A percentile compares a stretch with the other conserved stretches of the same genome.
These are phyloP conservation scores for Eulemur rufifrons DNA, from an alignment of 2,113 vertebrate species.

Conservation along the genomic window DNA sequence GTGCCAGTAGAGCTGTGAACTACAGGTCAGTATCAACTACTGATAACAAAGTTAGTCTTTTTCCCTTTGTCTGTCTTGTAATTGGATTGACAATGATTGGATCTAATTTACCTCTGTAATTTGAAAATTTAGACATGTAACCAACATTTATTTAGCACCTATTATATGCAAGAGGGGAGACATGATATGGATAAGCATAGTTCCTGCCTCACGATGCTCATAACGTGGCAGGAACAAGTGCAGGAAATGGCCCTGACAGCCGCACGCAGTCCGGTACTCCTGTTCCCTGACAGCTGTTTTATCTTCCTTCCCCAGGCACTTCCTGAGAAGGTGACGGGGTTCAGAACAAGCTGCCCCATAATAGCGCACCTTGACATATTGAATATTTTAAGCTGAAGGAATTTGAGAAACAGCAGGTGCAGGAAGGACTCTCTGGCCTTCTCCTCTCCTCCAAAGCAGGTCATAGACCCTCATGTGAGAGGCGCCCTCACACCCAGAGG, in stretches of 20 bases:
- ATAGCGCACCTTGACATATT: background rate
- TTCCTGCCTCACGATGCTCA: background rate
- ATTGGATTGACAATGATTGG: background rate
- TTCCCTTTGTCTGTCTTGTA: background rate
- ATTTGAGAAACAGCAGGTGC: background rate
- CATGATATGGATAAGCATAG: background rate
- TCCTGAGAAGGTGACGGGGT: background rate
- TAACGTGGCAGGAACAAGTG: background rate
- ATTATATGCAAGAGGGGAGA: background rate
- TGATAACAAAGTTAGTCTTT: background rate
- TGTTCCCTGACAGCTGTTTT: background rate
- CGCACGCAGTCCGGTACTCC: rapidly evolving
- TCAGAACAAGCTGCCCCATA: background rate
- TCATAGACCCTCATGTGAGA: background rate
- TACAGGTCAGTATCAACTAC: background rate
- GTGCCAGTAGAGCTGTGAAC: background rate
- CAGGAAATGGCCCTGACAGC: too few species aligned
- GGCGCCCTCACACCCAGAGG: rapidly evolving
- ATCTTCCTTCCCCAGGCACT: background rate
- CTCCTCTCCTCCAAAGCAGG: too few species aligned
- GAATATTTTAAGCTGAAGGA: background rate
- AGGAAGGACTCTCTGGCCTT: background rate
- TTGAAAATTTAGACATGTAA: background rate
- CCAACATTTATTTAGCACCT: background rate
- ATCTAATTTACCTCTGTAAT: background rate